Percentiles rank a stretch among this genome's conserved stretches.
These are phyloP conservation scores for Callyntrura guangdongensis DNA, from an alignment of 2,888 invertebrate species.

Conservation along the genomic window DNA sequence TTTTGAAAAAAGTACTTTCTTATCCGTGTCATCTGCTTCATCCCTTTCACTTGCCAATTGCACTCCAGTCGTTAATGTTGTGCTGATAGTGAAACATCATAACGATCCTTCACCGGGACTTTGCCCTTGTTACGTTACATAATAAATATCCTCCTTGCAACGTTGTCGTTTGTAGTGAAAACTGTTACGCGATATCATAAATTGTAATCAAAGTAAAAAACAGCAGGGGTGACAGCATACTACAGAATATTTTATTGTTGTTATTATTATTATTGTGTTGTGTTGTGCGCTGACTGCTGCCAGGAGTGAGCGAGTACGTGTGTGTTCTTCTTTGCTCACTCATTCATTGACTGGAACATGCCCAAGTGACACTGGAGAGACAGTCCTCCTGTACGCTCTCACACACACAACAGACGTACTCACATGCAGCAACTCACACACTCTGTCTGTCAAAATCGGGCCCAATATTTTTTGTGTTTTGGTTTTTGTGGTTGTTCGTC, in stretches of 20 bases:
- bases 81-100: conserved; percentile 70
- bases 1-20: conserved; percentile 38
- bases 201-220: not conserved
- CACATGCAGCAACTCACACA: conserved; percentile 1
- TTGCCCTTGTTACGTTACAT: conserved; percentile 67
- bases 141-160: conserved; percentile 9
- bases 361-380: conserved; percentile 57
- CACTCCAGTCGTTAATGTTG: conserved; percentile 44
- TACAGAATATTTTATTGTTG: not conserved
- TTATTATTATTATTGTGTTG: conserved; percentile 25
- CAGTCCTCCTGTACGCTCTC: conserved; percentile 15
- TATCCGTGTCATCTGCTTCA: not conserved
- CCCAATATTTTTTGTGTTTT: conserved; percentile 12
- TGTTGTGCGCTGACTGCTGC: not conserved
- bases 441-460: not conserved
- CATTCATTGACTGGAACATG: conserved; percentile 62
- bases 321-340: conserved; percentile 13
- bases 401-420: conserved; percentile 6
- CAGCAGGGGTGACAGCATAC: conserved; percentile 20
- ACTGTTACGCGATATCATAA: not conserved
- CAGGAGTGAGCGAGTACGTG: not conserved
- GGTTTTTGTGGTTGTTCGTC: conserved; percentile 32
- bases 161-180: not conserved
- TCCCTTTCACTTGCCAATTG: not conserved
- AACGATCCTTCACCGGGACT: conserved; percentile 75